Conservation (phyloP, 2,113 vertebrate genomes). For the Bubalus kerabau region DNA sequence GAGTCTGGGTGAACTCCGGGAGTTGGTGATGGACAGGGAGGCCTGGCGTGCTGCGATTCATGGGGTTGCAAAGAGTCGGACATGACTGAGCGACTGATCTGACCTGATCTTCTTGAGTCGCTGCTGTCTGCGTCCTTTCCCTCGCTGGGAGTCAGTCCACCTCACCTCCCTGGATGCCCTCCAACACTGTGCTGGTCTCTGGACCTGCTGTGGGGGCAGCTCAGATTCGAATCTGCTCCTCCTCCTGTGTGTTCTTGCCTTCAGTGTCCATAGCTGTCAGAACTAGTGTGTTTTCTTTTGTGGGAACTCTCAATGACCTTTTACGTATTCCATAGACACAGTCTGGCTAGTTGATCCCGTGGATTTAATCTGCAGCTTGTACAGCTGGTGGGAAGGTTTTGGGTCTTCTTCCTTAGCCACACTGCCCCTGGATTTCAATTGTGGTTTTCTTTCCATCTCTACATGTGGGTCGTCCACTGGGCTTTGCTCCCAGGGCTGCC, state of each 20-base stretch:
- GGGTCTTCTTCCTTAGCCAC: not conserved
- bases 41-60: no score
- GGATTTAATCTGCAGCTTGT: not conserved
- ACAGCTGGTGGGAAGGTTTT: not conserved
- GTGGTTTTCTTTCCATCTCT: not conserved
- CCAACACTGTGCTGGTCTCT: fast-evolving
- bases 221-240: not conserved
- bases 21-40: no score
- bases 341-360: not conserved
- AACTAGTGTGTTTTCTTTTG: not conserved
- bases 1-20: no score
- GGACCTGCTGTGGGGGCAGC: not conserved
- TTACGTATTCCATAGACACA: not conserved
- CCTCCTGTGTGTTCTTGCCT: not conserved
- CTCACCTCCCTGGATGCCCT: not conserved
- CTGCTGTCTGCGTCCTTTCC: not conserved
- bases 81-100: no score
- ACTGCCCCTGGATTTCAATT: not conserved
- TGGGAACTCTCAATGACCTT: not conserved
- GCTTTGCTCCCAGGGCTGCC: not conserved
- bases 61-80: no score
- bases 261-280: not conserved
- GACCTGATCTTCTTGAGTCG: not conserved
- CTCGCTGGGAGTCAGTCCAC: not conserved
- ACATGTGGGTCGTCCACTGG: not conserved